Percentiles rank a stretch among this genome's conserved stretches.
phyloP scores from a whole-genome alignment of 2,888 invertebrate genomes.

The Holacanthella duospinosa region DNA sequence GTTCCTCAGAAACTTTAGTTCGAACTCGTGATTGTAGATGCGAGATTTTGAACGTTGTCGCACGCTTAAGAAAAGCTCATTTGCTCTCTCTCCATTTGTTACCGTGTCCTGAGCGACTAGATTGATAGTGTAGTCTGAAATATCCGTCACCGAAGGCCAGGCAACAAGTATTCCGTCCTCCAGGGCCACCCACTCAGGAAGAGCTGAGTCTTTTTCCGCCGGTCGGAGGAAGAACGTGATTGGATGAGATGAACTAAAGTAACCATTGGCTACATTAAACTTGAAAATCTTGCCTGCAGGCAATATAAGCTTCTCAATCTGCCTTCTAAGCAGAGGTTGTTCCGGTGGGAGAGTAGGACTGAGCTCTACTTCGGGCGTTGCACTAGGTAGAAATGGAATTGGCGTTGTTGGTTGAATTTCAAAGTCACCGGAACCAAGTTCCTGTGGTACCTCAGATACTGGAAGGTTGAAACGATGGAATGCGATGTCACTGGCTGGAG shows the following conservation, averaged over 20 bases:
- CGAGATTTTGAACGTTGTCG: slow-evolving; percentile 21
- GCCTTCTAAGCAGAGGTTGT: not conserved
- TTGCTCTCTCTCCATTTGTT: slow-evolving; percentile 1
- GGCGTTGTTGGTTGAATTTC: slow-evolving; percentile 1
- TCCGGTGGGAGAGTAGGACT: not conserved
- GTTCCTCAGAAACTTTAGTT: slow-evolving; percentile 7
- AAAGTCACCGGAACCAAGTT: not conserved
- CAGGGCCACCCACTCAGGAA: not conserved
- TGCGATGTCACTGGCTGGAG: not conserved
- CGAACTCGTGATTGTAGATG: slow-evolving; percentile 23
- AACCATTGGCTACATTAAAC: slow-evolving; percentile 7
- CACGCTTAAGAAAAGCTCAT: slow-evolving; percentile 12
- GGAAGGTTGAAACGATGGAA: not conserved
- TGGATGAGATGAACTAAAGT: not conserved
- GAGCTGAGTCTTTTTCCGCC: not conserved
- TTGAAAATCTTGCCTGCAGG: slow-evolving; percentile 8
- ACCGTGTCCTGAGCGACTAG: slow-evolving; percentile 17
- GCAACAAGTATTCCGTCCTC: slow-evolving; percentile 1
- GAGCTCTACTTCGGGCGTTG: slow-evolving; percentile 8
- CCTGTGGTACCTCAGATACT: not conserved
- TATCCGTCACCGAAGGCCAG: slow-evolving; percentile 17
- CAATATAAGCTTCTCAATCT: slow-evolving; percentile 10
- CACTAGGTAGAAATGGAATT: not conserved
- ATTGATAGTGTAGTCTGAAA: slow-evolving; percentile 20
- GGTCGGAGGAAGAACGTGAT: slow-evolving; percentile 1